phyloP scores from a whole-genome alignment of 2,888 invertebrate genomes.

The Acleris holmiana region DNA sequence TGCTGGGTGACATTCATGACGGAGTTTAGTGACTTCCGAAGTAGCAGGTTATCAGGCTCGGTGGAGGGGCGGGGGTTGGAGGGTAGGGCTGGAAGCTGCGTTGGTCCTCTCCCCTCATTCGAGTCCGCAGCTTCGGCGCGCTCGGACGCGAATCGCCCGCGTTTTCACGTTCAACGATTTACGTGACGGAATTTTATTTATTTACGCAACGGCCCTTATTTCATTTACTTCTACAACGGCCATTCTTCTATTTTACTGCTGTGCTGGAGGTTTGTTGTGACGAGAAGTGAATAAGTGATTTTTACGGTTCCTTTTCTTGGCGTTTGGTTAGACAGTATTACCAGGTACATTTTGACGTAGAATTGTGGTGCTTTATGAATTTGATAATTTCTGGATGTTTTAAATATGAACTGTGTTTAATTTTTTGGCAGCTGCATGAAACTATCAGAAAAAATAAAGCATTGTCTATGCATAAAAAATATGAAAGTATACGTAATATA shows the following conservation, averaged over 20 bases:
- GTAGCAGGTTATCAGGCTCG: conserved; percentile 82
- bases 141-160: conserved; percentile 62
- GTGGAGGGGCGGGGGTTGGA: conserved; percentile 52
- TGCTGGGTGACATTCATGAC: conserved; percentile 77
- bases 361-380: not conserved
- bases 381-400: too few species aligned
- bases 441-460: too few species aligned
- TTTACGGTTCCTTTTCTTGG: conserved; percentile 56
- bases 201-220: conserved; percentile 63
- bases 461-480: too few species aligned
- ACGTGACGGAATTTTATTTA: conserved; percentile 46
- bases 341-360: not conserved
- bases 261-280: conserved; percentile 75
- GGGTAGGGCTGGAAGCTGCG: conserved; percentile 73
- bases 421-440: not conserved
- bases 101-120: conserved; percentile 71
- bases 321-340: conserved; percentile 10
- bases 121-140: conserved; percentile 70
- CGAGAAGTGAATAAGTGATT: conserved; percentile 71
- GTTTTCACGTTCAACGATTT: conserved; percentile 47
- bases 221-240: conserved; percentile 57
- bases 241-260: conserved; percentile 46
- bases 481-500: not conserved
- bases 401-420: not conserved
- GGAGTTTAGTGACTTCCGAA: conserved; percentile 83